phyloP scores from a whole-genome alignment of 2,113 vertebrate species.

The Dromaius novaehollandiae region DNA sequence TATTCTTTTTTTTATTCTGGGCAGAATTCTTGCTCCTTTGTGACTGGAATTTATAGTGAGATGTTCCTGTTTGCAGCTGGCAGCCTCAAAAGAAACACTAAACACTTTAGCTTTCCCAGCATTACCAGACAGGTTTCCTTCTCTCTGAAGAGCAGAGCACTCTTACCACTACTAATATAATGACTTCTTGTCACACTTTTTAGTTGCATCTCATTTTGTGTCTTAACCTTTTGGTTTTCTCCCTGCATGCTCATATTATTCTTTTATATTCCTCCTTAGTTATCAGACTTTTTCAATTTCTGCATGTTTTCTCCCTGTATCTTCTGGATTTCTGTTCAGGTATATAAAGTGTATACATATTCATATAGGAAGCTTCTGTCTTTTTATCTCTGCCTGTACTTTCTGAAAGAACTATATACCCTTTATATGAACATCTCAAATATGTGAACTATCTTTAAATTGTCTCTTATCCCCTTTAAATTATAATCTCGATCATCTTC shows the following conservation, averaged over 20 bases:
- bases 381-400: neutral
- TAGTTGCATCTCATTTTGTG: neutral
- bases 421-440: neutral
- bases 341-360: no score
- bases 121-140: neutral
- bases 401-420: neutral
- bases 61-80: neutral
- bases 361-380: no score
- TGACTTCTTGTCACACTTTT: neutral
- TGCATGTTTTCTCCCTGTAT: no score
- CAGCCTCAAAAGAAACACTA: neutral
- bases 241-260: neutral
- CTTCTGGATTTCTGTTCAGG: no score
- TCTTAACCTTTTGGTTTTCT: neutral
- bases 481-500: neutral
- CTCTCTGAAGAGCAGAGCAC: neutral
- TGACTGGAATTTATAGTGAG: neutral
- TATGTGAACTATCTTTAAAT: neutral
- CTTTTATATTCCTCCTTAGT: neutral
- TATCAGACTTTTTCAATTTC: neutral
- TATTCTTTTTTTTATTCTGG: no score
- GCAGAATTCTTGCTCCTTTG: neutral
- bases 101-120: neutral
- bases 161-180: neutral
- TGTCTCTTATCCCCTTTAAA: neutral